Conservation (phyloP, 2,888 invertebrate genomes). For the Tetranychus piercei region DNA sequence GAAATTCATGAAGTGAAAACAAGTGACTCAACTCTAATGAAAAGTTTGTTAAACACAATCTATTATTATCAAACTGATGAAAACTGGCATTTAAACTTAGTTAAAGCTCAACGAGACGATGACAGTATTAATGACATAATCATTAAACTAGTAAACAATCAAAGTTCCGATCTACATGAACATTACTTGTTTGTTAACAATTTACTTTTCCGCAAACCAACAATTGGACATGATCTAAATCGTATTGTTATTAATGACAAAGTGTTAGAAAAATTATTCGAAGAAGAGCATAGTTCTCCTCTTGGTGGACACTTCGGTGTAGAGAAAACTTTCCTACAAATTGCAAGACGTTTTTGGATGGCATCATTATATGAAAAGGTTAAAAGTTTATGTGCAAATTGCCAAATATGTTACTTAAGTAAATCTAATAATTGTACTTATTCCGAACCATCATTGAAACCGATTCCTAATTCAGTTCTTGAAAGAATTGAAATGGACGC, state of each 20-base stretch:
- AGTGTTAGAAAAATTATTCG: not conserved
- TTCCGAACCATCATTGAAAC: not conserved
- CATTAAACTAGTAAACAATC: no score
- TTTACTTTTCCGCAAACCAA: not conserved
- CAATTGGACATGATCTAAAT: not conserved
- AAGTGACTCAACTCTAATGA: no score
- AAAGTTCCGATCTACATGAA: no score
- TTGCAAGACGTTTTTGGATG: not conserved
- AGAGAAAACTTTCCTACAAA: not conserved
- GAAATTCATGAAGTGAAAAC: no score
- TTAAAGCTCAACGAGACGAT: no score
- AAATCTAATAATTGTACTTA: not conserved
- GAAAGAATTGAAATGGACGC: not conserved
- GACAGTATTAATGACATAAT: no score
- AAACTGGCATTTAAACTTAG: no score
- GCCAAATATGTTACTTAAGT: not conserved
- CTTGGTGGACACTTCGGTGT: not conserved
- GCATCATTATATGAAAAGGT: not conserved
- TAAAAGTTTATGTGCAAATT: not conserved
- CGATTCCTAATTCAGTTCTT: not conserved
- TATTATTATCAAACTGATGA: no score
- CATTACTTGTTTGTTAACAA: not conserved
- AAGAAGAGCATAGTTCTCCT: not conserved
- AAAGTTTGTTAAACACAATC: no score
- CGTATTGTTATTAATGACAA: not conserved